Base-by-base conservation (phyloP, 2,888 invertebrate species). In the Zaprionus lineosus region DNA sequence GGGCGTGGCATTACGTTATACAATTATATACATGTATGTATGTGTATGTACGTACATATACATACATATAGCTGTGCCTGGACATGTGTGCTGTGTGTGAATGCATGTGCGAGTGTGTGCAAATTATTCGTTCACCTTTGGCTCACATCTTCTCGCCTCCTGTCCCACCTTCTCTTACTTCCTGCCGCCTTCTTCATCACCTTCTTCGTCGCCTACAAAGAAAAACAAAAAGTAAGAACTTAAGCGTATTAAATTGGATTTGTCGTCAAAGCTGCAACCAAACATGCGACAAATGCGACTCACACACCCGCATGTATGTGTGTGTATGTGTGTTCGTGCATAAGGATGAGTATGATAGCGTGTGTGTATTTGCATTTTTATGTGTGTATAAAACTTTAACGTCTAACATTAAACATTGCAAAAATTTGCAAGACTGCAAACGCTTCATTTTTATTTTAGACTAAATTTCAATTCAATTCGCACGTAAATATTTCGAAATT, bases 221-320 rank as follows among this genome's bases (percentile, higher is more conserved):
- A 19, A 65, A 40, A 52, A 59, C 59, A 73, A 84, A 84, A 77
- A 74, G 74, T 84, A 84, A 84, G 72, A 86, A 84, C 84, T 86
- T 84, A 84, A 84, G 82, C 84, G 84, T 77, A 84, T 84, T 86
- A 84, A 84, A 86, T 84, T 86, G 87, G 87, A 84, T 84, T 84
- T 86, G 72, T 56, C 76, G 39, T 55, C 64, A 85, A 85, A 85
- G 84, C 86, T 78, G 84, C 81, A 85, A 60, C 63, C 63, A 79
- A 85, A 71, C 76, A 84, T 66, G 85, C 75, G 71, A 82, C 85
- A 83, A 71, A 75, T 70, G 71, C 79, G 57, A 60, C 26, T 51
- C 57, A 63, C 50, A 41, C 34, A 61, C 15, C n/a, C n/a, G n/a
- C n/a, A n/a, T n/a, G n/a, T n/a, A n/a, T n/a, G n/a, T n/a, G n/a